These are phyloP conservation scores for Chelonus formosanus DNA, from an alignment of 2,888 invertebrate genomes.

Conservation along the genomic window DNA sequence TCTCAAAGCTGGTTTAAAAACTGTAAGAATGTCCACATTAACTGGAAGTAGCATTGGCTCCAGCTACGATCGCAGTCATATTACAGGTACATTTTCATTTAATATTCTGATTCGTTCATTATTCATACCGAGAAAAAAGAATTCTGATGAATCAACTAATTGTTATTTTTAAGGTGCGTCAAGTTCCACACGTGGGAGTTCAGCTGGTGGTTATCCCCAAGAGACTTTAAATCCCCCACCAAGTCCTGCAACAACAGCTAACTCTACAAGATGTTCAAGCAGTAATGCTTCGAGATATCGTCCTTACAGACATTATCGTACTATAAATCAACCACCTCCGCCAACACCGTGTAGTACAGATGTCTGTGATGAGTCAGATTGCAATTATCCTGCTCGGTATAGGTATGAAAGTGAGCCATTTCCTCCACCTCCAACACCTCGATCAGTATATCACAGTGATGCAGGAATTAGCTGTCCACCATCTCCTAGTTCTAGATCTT, in stretches of 20 bases:
- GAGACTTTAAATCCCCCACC: constrained; percentile 92
- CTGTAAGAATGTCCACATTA: constrained; percentile 74
- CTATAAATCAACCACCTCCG: constrained; percentile 86
- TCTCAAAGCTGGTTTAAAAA: constrained; percentile 63
- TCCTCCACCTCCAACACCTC: constrained; percentile 80
- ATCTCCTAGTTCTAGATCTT: constrained; percentile 76
- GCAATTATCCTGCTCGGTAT: constrained; percentile 72
- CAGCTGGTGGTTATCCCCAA: constrained; percentile 76
- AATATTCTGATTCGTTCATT: neutral
- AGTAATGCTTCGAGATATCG: constrained; percentile 73
- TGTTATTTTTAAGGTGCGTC: constrained; percentile 67
- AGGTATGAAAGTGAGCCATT: constrained; percentile 75
- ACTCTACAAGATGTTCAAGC: constrained; percentile 67
- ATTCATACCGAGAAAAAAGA: neutral
- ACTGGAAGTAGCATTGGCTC: constrained; percentile 72
- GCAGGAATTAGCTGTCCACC: constrained; percentile 72
- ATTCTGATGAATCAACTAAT: neutral
- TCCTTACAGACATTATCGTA: constrained; percentile 79
- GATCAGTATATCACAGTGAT: constrained; percentile 79
- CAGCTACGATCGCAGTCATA: constrained; percentile 76
- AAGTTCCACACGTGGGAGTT: constrained; percentile 74
- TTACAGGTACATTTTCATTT: constrained; percentile 67
- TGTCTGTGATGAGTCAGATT: constrained; percentile 89
- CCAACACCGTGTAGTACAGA: constrained; percentile 96
- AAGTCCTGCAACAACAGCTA: constrained; percentile 82